These are phyloP conservation scores for Cygnus atratus DNA, from an alignment of 2,113 vertebrate genomes.

Conservation along the genomic window DNA sequence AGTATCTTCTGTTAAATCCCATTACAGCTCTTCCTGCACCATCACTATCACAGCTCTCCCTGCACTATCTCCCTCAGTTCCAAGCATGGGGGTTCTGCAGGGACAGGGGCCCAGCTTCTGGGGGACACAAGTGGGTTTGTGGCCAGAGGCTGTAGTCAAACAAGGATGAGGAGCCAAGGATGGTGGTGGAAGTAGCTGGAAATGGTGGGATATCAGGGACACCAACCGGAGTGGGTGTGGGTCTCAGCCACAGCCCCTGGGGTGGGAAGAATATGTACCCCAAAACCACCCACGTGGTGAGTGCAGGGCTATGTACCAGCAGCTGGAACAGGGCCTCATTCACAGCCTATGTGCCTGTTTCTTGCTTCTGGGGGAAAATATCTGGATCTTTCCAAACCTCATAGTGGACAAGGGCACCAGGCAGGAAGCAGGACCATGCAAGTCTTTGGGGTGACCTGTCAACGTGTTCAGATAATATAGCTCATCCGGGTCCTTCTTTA, in stretches of 20 bases:
- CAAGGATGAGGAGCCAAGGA: fast-evolving
- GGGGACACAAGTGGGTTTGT: not conserved
- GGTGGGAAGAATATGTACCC: not conserved
- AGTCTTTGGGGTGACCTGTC: not conserved
- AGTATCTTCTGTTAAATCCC: not conserved
- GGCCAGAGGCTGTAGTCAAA: not conserved
- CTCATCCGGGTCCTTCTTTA: not conserved
- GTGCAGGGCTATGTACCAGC: not conserved
- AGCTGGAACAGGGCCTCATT: not conserved
- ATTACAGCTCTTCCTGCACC: fast-evolving
- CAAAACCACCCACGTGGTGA: fast-evolving
- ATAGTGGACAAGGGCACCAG: fast-evolving
- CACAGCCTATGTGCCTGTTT: not conserved
- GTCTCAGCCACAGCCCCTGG: fast-evolving
- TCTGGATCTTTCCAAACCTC: not conserved
- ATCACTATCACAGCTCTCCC: not conserved
- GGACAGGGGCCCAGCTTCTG: not conserved
- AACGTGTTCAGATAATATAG: not conserved
- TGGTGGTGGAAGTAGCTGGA: not conserved
- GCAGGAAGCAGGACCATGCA: not conserved
- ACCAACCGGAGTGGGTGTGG: fast-evolving
- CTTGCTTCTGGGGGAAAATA: not conserved
- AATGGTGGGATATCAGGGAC: not conserved
- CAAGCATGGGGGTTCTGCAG: not conserved
- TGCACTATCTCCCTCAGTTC: fast-evolving